Base-by-base conservation (phyloP, 2,797 vertebrate genomes). In the Syncerus caffer region DNA sequence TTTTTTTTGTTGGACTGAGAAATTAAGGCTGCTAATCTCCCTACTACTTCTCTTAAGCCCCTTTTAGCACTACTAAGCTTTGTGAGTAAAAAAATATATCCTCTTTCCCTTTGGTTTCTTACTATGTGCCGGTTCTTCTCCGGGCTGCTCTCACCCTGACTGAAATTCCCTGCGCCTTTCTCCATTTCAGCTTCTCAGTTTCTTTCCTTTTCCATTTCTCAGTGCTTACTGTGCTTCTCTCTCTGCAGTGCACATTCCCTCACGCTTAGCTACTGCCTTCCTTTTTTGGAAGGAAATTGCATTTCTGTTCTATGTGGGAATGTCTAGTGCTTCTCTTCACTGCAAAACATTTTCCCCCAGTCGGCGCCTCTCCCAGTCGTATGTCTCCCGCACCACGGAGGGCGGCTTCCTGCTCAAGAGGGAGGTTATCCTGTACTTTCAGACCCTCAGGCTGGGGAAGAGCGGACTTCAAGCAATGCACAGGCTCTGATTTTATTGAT, bases 11-110 rank as follows among this genome's bases (percentile, higher is more conserved):
- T 94, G 64, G 85, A 64, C 50, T 84, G 79, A 79, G 27, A 87
- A 95, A 51, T 82, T 64, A 80, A 87, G 74, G 57, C 21, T 90
- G 6, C 2, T 71, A 53, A 89, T 86, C 58, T 92, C 45, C 51
- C 51, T 83, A 29, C 11, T n/a, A 27, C 17, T 85, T 71, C 21
- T 95, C 25, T 17, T 42, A 50, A 85, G 3, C 29, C 27, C 47
- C 4, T 42, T 64, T 89, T 89, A 96, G 76, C 88, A 96, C 71
- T 96, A 55, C 25, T 98, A 91, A 97, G 89, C 78, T 79, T 97
- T 97, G 62, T 31, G 71, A 67, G 11, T 86, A 25, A 57, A 82
- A 50, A 78, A 95, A 93, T 31, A 15, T 11, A 8, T 87, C 42
- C 10, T 74, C 47, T 29, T 85, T 51, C 8, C 1, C 13, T 21